Evolutionary conservation across 2,797 vertebrate species (phyloP).

Genomic region (Pygocentrus nattereri): DNA sequence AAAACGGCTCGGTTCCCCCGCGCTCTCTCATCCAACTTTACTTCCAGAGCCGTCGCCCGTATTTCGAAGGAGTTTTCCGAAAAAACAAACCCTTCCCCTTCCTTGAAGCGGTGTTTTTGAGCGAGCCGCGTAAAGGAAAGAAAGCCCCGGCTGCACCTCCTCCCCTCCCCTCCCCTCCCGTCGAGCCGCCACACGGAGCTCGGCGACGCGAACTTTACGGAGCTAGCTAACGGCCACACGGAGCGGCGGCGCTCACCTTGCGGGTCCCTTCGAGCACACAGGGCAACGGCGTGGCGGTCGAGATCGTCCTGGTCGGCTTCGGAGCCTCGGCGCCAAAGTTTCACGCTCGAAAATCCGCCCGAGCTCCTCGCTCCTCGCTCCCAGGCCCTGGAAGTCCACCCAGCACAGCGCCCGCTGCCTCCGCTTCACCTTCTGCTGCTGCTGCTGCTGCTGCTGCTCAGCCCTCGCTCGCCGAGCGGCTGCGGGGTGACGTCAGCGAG

Average conservation of each 20-base stretch:
- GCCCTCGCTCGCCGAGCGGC: constrained; percentile 40
- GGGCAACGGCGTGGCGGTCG: constrained; percentile 4
- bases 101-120: background rate
- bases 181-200: constrained; percentile 38
- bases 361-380: constrained; percentile 20
- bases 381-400: constrained; percentile 49
- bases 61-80: too few species aligned
- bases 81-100: background rate
- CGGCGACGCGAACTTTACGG: constrained; percentile 46
- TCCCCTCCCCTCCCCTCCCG: too few species aligned
- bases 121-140: constrained; percentile 22
- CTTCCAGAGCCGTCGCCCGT: too few species aligned
- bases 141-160: constrained; percentile 49
- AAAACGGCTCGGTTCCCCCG: background rate
- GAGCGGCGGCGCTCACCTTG: constrained; percentile 55
- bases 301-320: background rate
- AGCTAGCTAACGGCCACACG: constrained; percentile 17
- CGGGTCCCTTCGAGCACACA: constrained; percentile 47
- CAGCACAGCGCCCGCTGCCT: background rate
- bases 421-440: background rate
- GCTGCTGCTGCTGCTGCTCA: constrained; percentile 49
- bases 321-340: constrained; percentile 21
- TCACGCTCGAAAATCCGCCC: constrained; percentile 28
- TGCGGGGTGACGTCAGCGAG: constrained; percentile 63
- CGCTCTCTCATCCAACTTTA: background rate